phyloP scores from a whole-genome alignment of 2,113 vertebrate genomes.

The Hassar affinis region DNA sequence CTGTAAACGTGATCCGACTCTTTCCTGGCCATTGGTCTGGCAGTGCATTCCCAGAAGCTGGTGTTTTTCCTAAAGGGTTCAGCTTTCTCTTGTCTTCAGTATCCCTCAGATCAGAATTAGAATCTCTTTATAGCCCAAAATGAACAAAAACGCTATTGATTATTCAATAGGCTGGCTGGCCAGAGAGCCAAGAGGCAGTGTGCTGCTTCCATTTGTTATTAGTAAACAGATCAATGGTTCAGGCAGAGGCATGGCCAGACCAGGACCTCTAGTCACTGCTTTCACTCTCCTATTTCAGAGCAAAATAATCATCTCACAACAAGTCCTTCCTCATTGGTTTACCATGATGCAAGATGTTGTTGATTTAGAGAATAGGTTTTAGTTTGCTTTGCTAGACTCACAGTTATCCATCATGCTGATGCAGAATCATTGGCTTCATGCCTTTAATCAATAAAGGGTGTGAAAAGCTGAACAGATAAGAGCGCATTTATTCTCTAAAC shows the following conservation, averaged over 20 bases:
- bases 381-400: background rate
- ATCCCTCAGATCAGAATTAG: constrained; percentile 69
- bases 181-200: constrained; percentile 71
- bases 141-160: constrained; percentile 74
- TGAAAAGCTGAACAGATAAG: background rate
- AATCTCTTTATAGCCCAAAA: constrained; percentile 73
- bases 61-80: constrained; percentile 52
- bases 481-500: background rate
- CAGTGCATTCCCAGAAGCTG: constrained; percentile 60
- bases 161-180: constrained; percentile 72
- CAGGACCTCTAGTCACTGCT: constrained; percentile 58
- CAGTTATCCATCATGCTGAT: background rate
- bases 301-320: constrained; percentile 35
- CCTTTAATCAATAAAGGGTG: background rate
- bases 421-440: background rate
- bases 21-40: constrained; percentile 46
- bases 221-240: constrained; percentile 81
- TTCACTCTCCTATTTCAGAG: constrained; percentile 36
- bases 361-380: background rate
- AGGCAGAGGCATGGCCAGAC: constrained; percentile 67
- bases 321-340: background rate
- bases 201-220: constrained; percentile 75
- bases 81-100: constrained; percentile 62
- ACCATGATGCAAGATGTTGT: background rate
- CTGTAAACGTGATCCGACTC: constrained; percentile 46